Conservation (phyloP, 2,797 vertebrate genomes). For the Coregonus sp. region DNA sequence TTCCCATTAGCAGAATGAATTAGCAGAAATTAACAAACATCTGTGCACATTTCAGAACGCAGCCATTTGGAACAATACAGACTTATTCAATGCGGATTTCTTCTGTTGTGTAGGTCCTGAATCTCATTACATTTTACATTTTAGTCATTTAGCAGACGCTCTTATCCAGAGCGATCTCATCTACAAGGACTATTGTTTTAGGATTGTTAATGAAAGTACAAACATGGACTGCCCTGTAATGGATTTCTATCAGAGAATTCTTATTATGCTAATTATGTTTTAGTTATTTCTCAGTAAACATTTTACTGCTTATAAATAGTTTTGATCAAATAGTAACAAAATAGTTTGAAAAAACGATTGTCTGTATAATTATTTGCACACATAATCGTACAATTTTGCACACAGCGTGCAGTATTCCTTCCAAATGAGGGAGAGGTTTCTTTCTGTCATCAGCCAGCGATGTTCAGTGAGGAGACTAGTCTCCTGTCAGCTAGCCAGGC, state of each 20-base stretch:
- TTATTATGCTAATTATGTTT: not conserved
- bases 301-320: not conserved
- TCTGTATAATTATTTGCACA: slow-evolving; percentile 11
- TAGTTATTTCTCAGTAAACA: not conserved
- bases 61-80: not conserved
- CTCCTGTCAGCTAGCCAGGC: slow-evolving; percentile 17
- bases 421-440: slow-evolving; percentile 13
- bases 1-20: not conserved
- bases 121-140: no score
- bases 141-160: no score
- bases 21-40: not conserved
- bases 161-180: no score
- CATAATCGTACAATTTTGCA: not conserved
- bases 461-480: slow-evolving; percentile 20
- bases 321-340: not conserved
- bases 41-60: not conserved
- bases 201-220: no score
- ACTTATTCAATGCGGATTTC: not conserved
- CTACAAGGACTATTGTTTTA: not conserved
- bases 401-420: slow-evolving; percentile 13
- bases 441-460: slow-evolving; percentile 30
- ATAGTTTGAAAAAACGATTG: not conserved
- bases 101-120: not conserved
- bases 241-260: not conserved
- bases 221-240: not conserved